Evolutionary conservation across 2,888 invertebrate species (phyloP).

Genomic region (Drosophila kanekoi): DNA sequence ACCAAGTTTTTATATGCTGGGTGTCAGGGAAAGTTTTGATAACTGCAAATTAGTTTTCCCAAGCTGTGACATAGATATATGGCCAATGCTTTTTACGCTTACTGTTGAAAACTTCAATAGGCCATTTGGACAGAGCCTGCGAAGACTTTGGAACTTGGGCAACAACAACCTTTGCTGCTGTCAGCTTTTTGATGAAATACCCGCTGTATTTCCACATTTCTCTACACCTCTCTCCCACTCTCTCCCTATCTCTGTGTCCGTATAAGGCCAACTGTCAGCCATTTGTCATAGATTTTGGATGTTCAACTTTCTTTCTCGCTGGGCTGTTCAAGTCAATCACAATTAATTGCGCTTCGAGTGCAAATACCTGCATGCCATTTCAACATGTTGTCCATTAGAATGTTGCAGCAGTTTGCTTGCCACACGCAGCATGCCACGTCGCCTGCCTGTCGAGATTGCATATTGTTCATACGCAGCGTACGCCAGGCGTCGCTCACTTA

Average conservation of each 20-base stretch:
- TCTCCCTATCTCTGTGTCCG: neutral
- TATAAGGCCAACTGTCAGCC: slow-evolving; percentile 44
- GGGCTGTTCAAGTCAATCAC: slow-evolving; percentile 24
- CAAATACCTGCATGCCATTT: slow-evolving; percentile 18
- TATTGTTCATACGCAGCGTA: slow-evolving; percentile 64
- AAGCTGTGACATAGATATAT: slow-evolving; percentile 47
- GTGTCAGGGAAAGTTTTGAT: slow-evolving; percentile 39
- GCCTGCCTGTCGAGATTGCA: slow-evolving; percentile 23
- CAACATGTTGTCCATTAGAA: slow-evolving; percentile 26
- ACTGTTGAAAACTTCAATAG: slow-evolving; percentile 23
- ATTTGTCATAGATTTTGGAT: slow-evolving; percentile 57
- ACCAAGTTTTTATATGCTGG: slow-evolving; percentile 30
- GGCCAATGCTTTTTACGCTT: slow-evolving; percentile 35
- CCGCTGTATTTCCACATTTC: slow-evolving; percentile 18
- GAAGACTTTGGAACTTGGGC: slow-evolving; percentile 12
- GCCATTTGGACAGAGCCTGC: slow-evolving; percentile 17
- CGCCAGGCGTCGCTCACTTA: slow-evolving; percentile 42
- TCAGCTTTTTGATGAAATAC: slow-evolving; percentile 42
- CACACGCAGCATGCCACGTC: slow-evolving; percentile 16
- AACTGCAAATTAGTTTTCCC: slow-evolving; percentile 14
- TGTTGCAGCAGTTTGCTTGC: slow-evolving; percentile 10
- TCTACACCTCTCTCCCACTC: neutral
- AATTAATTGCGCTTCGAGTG: slow-evolving; percentile 40
- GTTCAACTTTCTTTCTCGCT: slow-evolving; percentile 30
- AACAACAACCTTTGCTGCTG: slow-evolving; percentile 29